These are phyloP conservation scores for Drosophila pandora DNA, from an alignment of 1,140 invertebrate genomes.

Conservation along the genomic window DNA sequence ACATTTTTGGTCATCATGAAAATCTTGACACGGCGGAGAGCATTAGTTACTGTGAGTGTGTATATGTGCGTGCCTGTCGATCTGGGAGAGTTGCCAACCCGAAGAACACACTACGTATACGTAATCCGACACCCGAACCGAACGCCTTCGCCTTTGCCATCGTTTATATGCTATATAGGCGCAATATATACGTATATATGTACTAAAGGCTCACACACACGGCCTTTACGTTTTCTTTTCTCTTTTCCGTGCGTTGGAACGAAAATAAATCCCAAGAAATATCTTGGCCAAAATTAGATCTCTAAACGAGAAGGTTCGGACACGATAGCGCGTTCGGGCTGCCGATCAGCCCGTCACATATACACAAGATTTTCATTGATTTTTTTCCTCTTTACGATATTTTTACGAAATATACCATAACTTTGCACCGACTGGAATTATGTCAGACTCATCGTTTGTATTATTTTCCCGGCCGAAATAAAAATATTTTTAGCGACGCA, in stretches of 20 bases:
- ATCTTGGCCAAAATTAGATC: conserved; percentile 79
- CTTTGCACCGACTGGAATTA: conserved; percentile 23
- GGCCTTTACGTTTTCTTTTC: conserved; percentile 5
- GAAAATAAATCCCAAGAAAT: conserved; percentile 75
- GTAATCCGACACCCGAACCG: conserved; percentile 79
- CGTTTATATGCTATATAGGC: conserved; percentile 42
- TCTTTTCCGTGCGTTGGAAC: conserved; percentile 56
- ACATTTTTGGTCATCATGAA: conserved; percentile 80
- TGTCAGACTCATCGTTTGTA: conserved; percentile 1
- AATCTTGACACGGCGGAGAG: conserved; percentile 63
- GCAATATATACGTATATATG: conserved; percentile 16
- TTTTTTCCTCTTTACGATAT: conserved; percentile 1
- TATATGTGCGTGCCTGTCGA: conserved; percentile 23
- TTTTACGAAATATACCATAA: conserved; percentile 25
- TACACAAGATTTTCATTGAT: conserved; percentile 32
- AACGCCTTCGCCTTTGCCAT: conserved; percentile 48
- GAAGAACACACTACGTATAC: conserved; percentile 58
- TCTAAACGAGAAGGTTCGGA: conserved; percentile 37
- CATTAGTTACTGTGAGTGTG: conserved; percentile 26
- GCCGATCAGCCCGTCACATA: conserved; percentile 30
- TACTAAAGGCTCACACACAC: conserved; percentile 10
- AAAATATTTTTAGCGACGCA: conserved; percentile 31
- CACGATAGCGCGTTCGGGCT: conserved; percentile 31
- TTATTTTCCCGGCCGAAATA: conserved; percentile 7
- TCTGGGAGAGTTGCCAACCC: conserved; percentile 61